phyloP scores from a whole-genome alignment of 2,888 invertebrate species.

The Andrena chrysosceles region DNA sequence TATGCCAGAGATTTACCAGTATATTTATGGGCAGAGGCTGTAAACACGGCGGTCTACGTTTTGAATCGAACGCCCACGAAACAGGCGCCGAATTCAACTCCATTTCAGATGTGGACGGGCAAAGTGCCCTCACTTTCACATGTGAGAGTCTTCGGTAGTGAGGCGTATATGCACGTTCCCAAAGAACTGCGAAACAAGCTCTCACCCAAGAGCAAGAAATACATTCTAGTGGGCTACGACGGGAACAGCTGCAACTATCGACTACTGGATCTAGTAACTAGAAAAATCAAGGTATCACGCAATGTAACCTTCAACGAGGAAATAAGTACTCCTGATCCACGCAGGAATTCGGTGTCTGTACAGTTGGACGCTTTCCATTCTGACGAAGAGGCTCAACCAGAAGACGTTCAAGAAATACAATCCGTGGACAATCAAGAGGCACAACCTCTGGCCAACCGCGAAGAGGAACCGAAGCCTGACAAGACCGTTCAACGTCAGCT shows the following conservation, averaged over 20 bases:
- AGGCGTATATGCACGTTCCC: constrained; percentile 4
- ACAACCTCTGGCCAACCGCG: too few relatives aligned
- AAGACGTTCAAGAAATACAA: background rate
- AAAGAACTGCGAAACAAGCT: constrained; percentile 11
- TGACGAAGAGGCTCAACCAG: background rate
- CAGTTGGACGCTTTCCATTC: background rate
- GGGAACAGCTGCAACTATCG: constrained; percentile 5
- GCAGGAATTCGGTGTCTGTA: background rate
- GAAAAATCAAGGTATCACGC: background rate
- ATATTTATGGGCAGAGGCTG: constrained; percentile 20
- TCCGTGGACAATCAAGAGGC: too few relatives aligned
- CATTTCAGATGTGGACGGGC: constrained; percentile 10
- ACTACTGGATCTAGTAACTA: background rate
- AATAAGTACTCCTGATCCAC: background rate
- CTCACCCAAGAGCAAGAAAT: constrained; percentile 1
- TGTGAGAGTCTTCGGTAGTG: constrained; percentile 6
- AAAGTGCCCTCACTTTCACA: background rate
- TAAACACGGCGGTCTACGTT: constrained; percentile 8
- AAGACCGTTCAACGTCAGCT: background rate
- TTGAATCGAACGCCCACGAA: background rate
- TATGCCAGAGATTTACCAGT: background rate
- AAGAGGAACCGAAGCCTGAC: too few relatives aligned
- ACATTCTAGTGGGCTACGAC: constrained; percentile 12
- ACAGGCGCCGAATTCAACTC: background rate
- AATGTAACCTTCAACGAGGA: constrained; percentile 28